A percentile compares a stretch with the other conserved stretches of the same genome.
Evolutionary conservation across 2,113 vertebrate genomes (phyloP).

Genomic region (Chionis minor): DNA sequence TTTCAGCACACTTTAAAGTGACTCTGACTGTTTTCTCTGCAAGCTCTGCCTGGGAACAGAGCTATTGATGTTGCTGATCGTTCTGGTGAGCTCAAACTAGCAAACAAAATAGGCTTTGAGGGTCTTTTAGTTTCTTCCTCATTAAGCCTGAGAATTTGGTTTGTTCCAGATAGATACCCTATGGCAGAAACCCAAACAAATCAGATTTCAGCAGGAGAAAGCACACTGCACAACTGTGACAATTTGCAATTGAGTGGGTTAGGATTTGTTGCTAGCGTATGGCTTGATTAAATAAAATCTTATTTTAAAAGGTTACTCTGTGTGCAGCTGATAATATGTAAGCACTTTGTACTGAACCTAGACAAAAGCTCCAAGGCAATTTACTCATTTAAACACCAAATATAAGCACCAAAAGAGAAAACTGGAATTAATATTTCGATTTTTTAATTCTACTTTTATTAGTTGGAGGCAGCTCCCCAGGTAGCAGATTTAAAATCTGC

Average conservation of each 20-base stretch:
- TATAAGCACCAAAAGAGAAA: not conserved
- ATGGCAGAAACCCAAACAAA: constrained; percentile 43
- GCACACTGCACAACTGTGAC: not conserved
- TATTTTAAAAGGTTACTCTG: constrained; percentile 36
- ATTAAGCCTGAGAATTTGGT: not conserved
- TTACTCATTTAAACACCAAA: not conserved
- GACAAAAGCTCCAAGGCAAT: not conserved
- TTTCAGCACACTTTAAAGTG: not conserved
- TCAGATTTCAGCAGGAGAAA: constrained; percentile 27
- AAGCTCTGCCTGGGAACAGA: not conserved
- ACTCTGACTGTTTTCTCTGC: not conserved
- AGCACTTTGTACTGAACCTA: not conserved
- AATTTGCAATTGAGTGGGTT: constrained; percentile 12
- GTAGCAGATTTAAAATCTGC: not conserved
- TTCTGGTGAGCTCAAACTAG: not conserved
- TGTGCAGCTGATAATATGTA: constrained; percentile 18
- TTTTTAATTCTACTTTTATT: not conserved
- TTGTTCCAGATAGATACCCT: not conserved
- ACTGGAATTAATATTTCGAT: not conserved
- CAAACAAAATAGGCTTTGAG: not conserved
- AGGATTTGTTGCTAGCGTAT: not conserved
- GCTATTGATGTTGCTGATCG: not conserved
- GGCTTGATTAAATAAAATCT: constrained; percentile 49
- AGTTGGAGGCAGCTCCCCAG: not conserved
- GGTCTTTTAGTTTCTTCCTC: not conserved